Evolutionary conservation across 2,888 invertebrate genomes (phyloP), one percentile per base, ranked within the genome.

Genomic region (Amiota minor): DNA sequence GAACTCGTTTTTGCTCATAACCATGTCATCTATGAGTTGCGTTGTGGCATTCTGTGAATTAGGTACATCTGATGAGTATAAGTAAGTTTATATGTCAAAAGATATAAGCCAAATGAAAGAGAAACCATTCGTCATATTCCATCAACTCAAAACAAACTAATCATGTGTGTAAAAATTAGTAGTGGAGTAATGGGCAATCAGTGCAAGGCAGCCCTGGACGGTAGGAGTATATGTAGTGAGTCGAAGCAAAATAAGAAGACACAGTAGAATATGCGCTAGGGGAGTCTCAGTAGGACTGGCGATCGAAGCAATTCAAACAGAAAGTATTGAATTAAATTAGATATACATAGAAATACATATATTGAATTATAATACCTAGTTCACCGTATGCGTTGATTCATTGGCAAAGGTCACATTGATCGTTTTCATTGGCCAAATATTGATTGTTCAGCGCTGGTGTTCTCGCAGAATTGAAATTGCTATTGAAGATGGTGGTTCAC

Each of bases 1-100:
- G 74, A 80, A 89, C 68, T 88, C 86, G 62, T 86, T 79, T 72
- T 84, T 86, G 0, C 77, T 72, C 10, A 88, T 77, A 49, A 4
- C 18, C 9, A 18, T 35, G 18, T 88, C 89, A 12, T 85, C 82
- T 16, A 74, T 55, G 0, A 88, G 81, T 1, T 81, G 50, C 49
- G 89, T 75, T 0, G 88, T 86, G 0, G 89, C 89, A 56, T 89
- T 89, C 83, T 86, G 69, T 50, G 9, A 18, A 72, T 9, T n/a
- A 62, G 67, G 49, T 20, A 14, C 8, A 16, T 46, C 47, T 1
- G 62, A 12, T 72, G n/a, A 23, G 20, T 6, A 18, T 50, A 1
- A 71, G 1, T 20, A 56, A n/a, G n/a, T n/a, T n/a, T 45, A 14
- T 3, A 23, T 16, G 35, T 35, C 62, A 23, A n/a, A 10, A 65